These are phyloP conservation scores for Ondatra zibethicus DNA, from an alignment of 2,113 vertebrate genomes.

Conservation along the genomic window DNA sequence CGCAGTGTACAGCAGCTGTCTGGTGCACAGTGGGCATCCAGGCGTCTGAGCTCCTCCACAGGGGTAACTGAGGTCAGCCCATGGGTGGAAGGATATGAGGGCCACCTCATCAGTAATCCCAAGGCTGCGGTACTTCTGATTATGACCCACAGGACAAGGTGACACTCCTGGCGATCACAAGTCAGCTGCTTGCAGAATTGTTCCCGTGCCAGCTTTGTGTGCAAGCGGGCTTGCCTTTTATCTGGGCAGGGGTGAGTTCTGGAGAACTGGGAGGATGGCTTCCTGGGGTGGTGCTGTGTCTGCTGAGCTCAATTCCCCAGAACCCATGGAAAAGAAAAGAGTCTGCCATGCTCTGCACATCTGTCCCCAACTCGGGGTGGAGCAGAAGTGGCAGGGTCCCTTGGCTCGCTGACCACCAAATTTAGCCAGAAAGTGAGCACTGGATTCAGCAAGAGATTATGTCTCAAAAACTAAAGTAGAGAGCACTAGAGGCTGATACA, in stretches of 20 bases:
- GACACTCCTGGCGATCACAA: neutral
- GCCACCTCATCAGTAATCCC: neutral
- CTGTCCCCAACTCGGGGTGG: too few species aligned
- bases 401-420: neutral
- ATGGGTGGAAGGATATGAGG: neutral
- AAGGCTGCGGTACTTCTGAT: neutral
- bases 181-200: neutral
- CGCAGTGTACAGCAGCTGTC: neutral
- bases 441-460: neutral
- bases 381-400: neutral
- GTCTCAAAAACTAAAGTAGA: neutral
- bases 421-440: neutral
- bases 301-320: neutral
- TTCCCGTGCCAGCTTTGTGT: neutral
- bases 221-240: neutral
- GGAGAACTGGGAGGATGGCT: neutral
- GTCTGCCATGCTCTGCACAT: neutral
- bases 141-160: neutral
- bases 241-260: neutral
- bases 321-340: neutral
- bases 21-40: neutral
- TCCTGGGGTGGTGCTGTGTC: too few species aligned
- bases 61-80: neutral
- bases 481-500: too few species aligned
- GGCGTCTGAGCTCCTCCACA: neutral